Percentiles rank a stretch among this genome's conserved stretches.
These are phyloP conservation scores for Sebastes nivosus DNA, from an alignment of 2,797 vertebrate genomes.

Conservation along the genomic window DNA sequence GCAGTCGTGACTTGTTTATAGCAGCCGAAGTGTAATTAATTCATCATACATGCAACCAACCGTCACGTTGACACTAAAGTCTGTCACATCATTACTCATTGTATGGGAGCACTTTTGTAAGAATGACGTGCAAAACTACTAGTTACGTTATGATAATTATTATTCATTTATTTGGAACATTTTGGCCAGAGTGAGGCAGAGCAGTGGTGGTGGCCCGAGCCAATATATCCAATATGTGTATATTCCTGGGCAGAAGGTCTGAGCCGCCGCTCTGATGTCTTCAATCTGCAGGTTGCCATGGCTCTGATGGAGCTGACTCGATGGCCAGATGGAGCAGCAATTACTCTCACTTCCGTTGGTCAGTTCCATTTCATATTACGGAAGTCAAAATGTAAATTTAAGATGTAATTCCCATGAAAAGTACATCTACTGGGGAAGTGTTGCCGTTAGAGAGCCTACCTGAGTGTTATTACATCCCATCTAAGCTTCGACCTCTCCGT, in stretches of 20 bases:
- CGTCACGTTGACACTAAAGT: background rate
- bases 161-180: background rate
- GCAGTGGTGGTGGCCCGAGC: background rate
- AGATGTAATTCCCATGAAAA: conserved; percentile 21
- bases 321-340: conserved; percentile 33
- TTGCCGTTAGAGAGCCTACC: background rate
- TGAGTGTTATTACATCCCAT: background rate
- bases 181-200: background rate
- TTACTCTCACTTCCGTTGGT: conserved; percentile 40
- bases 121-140: background rate
- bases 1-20: background rate
- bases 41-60: conserved; percentile 2
- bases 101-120: background rate
- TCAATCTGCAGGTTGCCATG: conserved; percentile 12
- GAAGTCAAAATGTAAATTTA: conserved; percentile 44
- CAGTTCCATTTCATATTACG: conserved; percentile 29
- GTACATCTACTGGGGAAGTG: background rate
- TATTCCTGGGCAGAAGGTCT: conserved; percentile 10
- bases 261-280: conserved; percentile 7
- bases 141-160: background rate
- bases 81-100: background rate
- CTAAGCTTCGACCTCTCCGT: background rate
- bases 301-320: background rate
- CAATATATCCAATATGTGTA: background rate
- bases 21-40: background rate